Evolutionary conservation across 2,113 vertebrate genomes (phyloP), one percentile per base, ranked within the genome.

Genomic region (Thunnus thynnus): DNA sequence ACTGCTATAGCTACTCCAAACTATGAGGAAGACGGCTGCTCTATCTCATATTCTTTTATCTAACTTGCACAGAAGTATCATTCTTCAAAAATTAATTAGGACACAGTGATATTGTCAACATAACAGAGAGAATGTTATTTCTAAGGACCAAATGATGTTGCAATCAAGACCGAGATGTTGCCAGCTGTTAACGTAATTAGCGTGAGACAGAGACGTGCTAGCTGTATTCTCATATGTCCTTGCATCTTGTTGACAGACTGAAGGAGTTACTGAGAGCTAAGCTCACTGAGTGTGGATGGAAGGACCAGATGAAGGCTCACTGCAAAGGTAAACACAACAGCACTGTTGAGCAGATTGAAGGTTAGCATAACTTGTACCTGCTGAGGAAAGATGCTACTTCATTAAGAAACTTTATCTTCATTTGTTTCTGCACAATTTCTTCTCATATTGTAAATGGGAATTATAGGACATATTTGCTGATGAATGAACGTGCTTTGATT

Each of bases 241-340:
- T 78, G 46, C 10, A 18, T 80, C 3, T 77, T 22, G 3, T 52
- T 41, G 46, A 91, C 92, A 99, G 98, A 80, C 95, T 99, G 89
- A 99, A 99, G 94, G 98, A 99, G 86, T 76, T 99, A 78, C 95
- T 99, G 89, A 96, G 97, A 94, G 96, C 96, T 65, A 99, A 98
- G 87, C 96, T 99, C 91, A 98, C 97, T 64, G 98, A 99, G 91
- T 99, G 98, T 13, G 98, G 98, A 70, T 99, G 98, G 98, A 98
- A 97, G 93, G 98, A 99, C 93, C 97, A 99, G 72, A 93, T 99
- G 88, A 99, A 99, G 91, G 98, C 98, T 78, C 96, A 98, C 55
- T 99, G 97, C 93, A 99, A 98, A 99, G 98, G 98, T 98, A 96
- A 13, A 64, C 11, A 32, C 8, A 3, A 22, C 71, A 48, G 9